Conservation (phyloP, 1,140 invertebrate genomes). For the Matsumurasca onukii region DNA sequence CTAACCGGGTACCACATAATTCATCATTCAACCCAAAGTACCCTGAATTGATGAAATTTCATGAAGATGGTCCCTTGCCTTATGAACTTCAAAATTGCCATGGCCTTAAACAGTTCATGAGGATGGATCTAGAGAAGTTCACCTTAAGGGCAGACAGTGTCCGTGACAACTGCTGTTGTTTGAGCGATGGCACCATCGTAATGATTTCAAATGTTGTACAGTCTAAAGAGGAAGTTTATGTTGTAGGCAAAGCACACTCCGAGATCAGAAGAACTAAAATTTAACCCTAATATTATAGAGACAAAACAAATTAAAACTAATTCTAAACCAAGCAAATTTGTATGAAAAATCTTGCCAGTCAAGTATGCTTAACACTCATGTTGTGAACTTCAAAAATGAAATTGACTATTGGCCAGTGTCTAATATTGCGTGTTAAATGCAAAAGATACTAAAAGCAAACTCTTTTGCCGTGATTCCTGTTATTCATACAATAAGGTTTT, state of each 20-base stretch:
- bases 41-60: background rate
- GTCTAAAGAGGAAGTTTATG: background rate
- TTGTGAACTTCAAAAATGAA: background rate
- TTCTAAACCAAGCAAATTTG: background rate
- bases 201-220: background rate
- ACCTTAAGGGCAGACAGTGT: background rate
- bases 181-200: background rate
- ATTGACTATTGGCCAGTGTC: background rate
- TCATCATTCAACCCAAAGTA: background rate
- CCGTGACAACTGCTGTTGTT: conserved; percentile 16
- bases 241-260: conserved; percentile 15
- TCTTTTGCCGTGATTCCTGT: conserved; percentile 13
- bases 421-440: background rate
- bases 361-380: background rate
- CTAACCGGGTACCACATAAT: no score
- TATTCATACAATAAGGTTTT: conserved; percentile 16
- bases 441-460: conserved; percentile 9
- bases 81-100: background rate
- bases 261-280: no score
- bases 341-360: background rate
- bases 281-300: no score
- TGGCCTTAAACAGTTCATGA: background rate
- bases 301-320: no score
- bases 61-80: background rate
- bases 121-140: conserved; percentile 2